These are phyloP conservation scores for Melanotaenia trifasciata DNA, from an alignment of 2,797 vertebrate species.

Conservation along the genomic window DNA sequence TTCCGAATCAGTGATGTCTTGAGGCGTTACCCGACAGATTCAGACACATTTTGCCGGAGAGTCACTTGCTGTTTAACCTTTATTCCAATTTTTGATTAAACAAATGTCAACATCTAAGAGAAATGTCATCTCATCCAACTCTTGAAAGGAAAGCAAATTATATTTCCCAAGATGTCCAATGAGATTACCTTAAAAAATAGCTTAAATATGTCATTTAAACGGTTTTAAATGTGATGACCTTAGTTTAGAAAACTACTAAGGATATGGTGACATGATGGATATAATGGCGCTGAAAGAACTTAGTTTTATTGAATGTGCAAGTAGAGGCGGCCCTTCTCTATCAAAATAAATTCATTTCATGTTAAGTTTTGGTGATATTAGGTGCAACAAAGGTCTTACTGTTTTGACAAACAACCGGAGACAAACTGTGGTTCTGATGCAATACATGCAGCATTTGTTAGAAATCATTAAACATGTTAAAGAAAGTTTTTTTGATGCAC, in stretches of 20 bases:
- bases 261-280: too few relatives aligned
- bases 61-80: neutral
- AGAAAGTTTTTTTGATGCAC: constrained; percentile 46
- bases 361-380: neutral
- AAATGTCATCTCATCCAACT: neutral
- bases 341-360: too few relatives aligned
- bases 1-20: neutral
- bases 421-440: constrained; percentile 24
- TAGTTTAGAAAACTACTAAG: too few relatives aligned
- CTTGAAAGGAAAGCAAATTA: neutral
- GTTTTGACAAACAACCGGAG: constrained; percentile 11
- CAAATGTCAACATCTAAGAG: neutral
- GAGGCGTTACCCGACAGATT: neutral
- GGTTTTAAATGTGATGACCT: too few relatives aligned
- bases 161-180: neutral
- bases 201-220: too few relatives aligned
- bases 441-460: constrained; percentile 56
- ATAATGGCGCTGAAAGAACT: too few relatives aligned
- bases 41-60: neutral
- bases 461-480: constrained; percentile 40
- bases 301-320: too few relatives aligned
- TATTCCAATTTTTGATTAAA: neutral
- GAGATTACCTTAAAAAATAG: too few relatives aligned
- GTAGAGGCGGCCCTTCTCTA: too few relatives aligned
- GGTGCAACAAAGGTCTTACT: neutral